Base-by-base conservation (phyloP, 2,113 vertebrate species). In the Puffinus mauretanicus region DNA sequence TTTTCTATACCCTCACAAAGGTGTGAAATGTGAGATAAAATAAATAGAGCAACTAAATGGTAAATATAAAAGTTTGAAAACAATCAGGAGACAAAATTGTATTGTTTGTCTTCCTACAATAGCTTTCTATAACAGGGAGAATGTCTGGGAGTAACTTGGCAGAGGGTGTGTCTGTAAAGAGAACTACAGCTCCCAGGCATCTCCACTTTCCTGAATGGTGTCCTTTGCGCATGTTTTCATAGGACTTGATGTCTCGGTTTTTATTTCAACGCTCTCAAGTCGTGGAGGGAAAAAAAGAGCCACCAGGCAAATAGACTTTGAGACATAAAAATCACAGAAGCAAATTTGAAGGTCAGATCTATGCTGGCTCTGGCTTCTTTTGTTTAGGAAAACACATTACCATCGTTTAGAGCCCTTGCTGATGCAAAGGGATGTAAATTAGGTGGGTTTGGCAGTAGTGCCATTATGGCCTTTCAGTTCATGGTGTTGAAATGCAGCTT, bases 361-460 rank as follows among this genome's bases (percentile, higher is more conserved):
- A 3, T 19, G 69, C 89, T 80, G 87, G 46, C 86, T 80, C 46
- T 19, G 88, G 65, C 55, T 85, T 20, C 95, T 97, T 96, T 93
- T 97, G 91, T 97, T 97, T 93, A 46, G 85, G 94, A 77, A 93
- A 93, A 91, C 65, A 36, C 89, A 79, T 85, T 93, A 88, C 82
- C 90, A 92, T 93, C 62, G 61, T 86, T 96, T 87, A 78, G 84
- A 96, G 89, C 79, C 83, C 76, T 94, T 52, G 88, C 88, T 76
- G 88, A 75, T 86, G 96, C 92, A 93, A 89, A 82, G 93, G 91
- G 96, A 97, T 97, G 96, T 94, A 97, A 98, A 97, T 98, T 40
- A 96, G 93, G 70, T 85, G 97, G 95, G 60, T 2, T 88, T 89
- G 88, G 96, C 76, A 8, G 82, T 60, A 13, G 86, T 83, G 93